These are phyloP conservation scores for Oncorhynchus keta DNA, from an alignment of 2,113 vertebrate genomes.

Conservation along the genomic window DNA sequence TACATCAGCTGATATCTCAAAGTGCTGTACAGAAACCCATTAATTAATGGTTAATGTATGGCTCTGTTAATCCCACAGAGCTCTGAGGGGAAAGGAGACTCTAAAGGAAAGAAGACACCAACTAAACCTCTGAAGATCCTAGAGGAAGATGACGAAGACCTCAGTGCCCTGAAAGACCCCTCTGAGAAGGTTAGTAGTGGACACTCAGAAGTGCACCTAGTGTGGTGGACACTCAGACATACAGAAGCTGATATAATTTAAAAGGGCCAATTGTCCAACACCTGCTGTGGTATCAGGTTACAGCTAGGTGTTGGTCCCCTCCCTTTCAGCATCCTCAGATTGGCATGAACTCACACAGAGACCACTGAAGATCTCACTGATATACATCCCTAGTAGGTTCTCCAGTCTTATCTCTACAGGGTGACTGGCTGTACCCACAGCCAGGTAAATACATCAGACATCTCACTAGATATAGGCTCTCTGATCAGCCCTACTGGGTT, in stretches of 20 bases:
- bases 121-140: slow-evolving; percentile 74
- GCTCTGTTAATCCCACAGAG: slow-evolving; percentile 70
- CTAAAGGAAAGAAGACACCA: slow-evolving; percentile 81
- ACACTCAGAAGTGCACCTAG: neutral
- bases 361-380: too few relatives aligned
- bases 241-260: neutral
- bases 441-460: too few relatives aligned
- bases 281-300: neutral
- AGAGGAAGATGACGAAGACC: slow-evolving; percentile 83
- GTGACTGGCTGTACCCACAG: too few relatives aligned
- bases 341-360: too few relatives aligned
- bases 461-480: too few relatives aligned
- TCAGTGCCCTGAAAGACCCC: slow-evolving; percentile 89
- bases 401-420: too few relatives aligned
- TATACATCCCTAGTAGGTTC: too few relatives aligned
- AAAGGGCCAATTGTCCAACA: neutral
- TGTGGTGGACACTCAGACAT: neutral
- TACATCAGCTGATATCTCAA: too few relatives aligned
- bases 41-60: too few relatives aligned
- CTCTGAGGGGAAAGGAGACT: slow-evolving; percentile 85
- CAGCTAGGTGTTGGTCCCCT: neutral
- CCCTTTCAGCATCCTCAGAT: neutral
- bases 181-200: slow-evolving; percentile 88
- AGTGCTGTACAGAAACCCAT: too few relatives aligned
- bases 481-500: too few relatives aligned